phyloP scores from a whole-genome alignment of 2,797 vertebrate species.

The Aulostomus chinensis region DNA sequence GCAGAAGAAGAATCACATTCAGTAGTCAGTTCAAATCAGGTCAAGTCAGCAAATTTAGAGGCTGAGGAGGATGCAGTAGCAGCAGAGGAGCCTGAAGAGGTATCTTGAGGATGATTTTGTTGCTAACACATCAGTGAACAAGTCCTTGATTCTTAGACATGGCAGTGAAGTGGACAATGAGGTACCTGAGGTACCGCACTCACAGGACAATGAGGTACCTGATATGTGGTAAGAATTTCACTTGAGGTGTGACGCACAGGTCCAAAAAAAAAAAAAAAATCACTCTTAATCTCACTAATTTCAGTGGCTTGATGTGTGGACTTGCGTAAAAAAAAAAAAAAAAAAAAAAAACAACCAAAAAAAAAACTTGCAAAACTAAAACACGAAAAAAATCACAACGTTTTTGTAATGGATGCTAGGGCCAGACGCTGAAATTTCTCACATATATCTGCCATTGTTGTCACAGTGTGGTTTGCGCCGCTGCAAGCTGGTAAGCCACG shows the following conservation, averaged over 20 bases:
- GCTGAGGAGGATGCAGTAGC: constrained; percentile 46
- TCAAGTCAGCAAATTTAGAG: constrained; percentile 39
- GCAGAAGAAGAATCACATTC: constrained; percentile 50
- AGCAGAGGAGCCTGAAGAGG: constrained; percentile 66
- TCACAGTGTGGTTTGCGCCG: constrained; percentile 54
- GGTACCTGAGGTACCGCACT: constrained; percentile 64
- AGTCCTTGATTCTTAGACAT: constrained; percentile 40
- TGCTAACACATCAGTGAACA: constrained; percentile 48
- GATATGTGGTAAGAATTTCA: constrained; percentile 58
- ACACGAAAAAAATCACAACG: background rate
- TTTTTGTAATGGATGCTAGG: constrained; percentile 5
- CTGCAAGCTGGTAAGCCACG: constrained; percentile 18
- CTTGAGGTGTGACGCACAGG: constrained; percentile 62
- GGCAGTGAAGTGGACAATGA: constrained; percentile 63
- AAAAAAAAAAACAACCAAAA: constrained; percentile 10
- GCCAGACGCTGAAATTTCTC: constrained; percentile 68
- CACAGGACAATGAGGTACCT: constrained; percentile 68
- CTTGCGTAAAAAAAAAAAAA: background rate
- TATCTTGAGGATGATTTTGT: constrained; percentile 54
- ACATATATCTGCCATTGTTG: constrained; percentile 34
- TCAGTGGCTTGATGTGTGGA: constrained; percentile 39
- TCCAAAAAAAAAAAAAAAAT: constrained; percentile 25
- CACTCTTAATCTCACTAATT: constrained; percentile 52
- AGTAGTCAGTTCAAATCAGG: constrained; percentile 66
- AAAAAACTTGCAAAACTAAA: background rate